These are phyloP conservation scores for Mustelus asterias DNA, from an alignment of 2,113 vertebrate species.

Conservation along the genomic window DNA sequence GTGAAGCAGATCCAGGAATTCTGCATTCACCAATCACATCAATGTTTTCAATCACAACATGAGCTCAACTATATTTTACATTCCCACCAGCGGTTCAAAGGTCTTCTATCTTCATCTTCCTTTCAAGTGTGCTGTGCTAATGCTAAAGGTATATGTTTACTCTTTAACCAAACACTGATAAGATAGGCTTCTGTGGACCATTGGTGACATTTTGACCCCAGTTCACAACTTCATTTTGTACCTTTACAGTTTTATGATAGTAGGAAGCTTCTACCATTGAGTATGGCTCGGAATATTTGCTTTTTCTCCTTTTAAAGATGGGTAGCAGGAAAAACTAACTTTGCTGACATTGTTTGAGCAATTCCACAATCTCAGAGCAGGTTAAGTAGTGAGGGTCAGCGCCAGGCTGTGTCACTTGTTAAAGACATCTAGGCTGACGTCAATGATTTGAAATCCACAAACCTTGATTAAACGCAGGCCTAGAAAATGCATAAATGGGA, in stretches of 20 bases:
- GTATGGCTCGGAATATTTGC: background rate
- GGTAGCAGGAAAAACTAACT: background rate
- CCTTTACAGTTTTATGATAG: conserved; percentile 27
- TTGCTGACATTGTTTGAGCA: background rate
- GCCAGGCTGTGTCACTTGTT: background rate
- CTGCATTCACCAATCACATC: background rate
- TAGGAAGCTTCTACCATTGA: background rate
- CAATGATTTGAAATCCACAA: background rate
- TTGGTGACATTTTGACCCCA: conserved; percentile 33
- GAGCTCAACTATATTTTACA: conserved; percentile 22
- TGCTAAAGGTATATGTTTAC: conserved; percentile 33
- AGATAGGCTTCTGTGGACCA: conserved; percentile 32
- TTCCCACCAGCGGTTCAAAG: conserved; percentile 29
- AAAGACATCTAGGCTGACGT: background rate
- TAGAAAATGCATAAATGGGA: background rate
- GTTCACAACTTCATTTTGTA: conserved; percentile 35
- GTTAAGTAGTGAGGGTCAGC: background rate
- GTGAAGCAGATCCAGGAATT: background rate
- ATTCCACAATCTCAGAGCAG: background rate
- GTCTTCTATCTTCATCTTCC: conserved; percentile 31
- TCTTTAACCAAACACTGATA: conserved; percentile 27
- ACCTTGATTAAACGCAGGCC: background rate
- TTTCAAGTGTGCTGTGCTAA: conserved; percentile 18
- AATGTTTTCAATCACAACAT: conserved; percentile 15
- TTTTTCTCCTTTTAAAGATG: conserved; percentile 6